Base-by-base conservation (phyloP, 2,888 invertebrate species). In the Phania funesta region DNA sequence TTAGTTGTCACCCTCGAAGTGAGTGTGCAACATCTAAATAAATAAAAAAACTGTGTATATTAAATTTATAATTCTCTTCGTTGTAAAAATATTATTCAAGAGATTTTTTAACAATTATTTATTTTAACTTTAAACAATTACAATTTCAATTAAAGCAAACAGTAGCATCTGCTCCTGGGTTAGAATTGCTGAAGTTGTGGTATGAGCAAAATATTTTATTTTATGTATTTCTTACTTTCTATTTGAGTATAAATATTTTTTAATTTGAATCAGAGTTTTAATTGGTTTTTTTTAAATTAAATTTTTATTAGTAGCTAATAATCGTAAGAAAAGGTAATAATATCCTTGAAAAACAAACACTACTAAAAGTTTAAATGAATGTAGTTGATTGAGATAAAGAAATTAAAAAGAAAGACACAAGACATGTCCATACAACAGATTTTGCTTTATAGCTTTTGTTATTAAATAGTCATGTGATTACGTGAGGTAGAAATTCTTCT, bases 131-230 rank as follows among this genome's bases (percentile, higher is more conserved):
- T 9, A 56, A 38, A 54, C 22, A 46, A 52, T 20, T 73, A 32
- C 20, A 64, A 9, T 64, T 64, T 54, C 22, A 44, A 48, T 60
- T 67, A 56, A 41, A 16, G 29, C 29, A 58, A 75, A 38, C 41
- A 16, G 18, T 22, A 16, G 9, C 7, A 65, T 41, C 24, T 35
- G 56, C n/a, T n/a, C n/a, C n/a, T 38, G 20, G 35, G 56, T 48
- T 65, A 38, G 29, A 67, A 38, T 48, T 65, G 48, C 65, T 46
- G 35, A 56, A 75, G 20, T 20, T 46, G 29, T 32, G 1, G 6
- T 7, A 9, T 9, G 1, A 38, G 11, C 35, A n/a, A 38, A 38
- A 13, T n/a, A 3, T 1, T 35, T 35, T 35, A n/a, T 11, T 35
- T 35, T 35, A 35, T 3, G 11, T 35, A 11, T 3, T 13, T 38